A percentile compares a stretch with the other conserved stretches of the same genome.
phyloP scores from a whole-genome alignment of 2,797 vertebrate genomes.

The Alfaro cultratus region DNA sequence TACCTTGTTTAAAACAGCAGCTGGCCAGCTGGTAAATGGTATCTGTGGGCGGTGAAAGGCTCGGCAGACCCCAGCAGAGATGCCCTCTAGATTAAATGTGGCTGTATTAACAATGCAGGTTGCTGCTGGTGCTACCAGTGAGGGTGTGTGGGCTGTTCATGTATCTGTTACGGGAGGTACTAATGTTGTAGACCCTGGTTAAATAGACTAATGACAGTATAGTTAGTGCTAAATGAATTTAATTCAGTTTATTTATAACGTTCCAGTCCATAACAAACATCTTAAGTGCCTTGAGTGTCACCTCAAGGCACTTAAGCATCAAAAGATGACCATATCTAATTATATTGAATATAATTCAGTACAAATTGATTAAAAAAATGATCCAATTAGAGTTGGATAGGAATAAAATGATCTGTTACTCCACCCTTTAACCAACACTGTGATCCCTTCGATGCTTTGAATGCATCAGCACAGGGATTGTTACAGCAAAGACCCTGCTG shows the following conservation, averaged over 20 bases:
- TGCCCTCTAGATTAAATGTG: constrained; percentile 9
- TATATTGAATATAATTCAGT: neutral
- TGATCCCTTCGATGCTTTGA: neutral
- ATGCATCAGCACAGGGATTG: neutral
- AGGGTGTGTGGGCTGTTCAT: constrained; percentile 1
- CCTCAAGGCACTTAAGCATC: neutral
- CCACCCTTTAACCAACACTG: neutral
- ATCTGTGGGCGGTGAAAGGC: constrained; percentile 35
- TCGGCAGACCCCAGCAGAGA: constrained; percentile 7
- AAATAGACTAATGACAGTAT: neutral
- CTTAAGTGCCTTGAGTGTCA: neutral
- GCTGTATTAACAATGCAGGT: neutral
- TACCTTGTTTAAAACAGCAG: constrained; percentile 50
- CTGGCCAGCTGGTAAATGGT: constrained; percentile 44
- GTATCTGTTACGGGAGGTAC: neutral
- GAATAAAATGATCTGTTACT: neutral
- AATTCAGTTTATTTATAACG: neutral
- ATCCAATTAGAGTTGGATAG: neutral
- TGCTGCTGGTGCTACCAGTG: neutral
- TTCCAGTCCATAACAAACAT: neutral
- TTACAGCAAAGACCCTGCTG: neutral
- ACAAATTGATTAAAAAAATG: neutral
- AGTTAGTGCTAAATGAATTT: neutral
- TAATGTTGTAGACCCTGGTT: neutral
- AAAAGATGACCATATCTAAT: neutral